phyloP scores from a whole-genome alignment of 2,113 vertebrate genomes.

The Bos javanicus region DNA sequence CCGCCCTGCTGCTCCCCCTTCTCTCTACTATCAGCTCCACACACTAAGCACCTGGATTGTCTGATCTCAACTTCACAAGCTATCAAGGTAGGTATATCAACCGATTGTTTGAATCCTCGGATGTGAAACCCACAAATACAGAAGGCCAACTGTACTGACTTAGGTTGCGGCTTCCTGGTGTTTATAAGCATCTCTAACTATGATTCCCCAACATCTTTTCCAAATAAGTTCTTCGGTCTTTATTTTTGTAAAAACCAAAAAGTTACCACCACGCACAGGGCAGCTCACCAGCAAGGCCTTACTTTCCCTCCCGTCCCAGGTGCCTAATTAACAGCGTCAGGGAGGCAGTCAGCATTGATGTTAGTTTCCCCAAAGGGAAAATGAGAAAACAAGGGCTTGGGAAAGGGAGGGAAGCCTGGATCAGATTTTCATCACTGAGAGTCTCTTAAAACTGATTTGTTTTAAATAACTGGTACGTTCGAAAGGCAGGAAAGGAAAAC shows the following conservation, averaged over 20 bases:
- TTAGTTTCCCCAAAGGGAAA: conserved; percentile 8
- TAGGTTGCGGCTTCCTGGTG: neutral
- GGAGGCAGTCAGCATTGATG: neutral
- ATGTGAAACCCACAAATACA: neutral
- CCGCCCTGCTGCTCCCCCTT: rapidly evolving
- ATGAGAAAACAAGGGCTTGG: neutral
- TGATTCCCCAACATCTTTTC: neutral
- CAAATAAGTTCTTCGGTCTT: conserved; percentile 53
- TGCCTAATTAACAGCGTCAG: neutral
- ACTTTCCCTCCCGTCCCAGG: neutral
- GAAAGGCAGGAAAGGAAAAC: neutral
- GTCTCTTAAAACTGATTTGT: neutral
- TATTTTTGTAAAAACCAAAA: conserved; percentile 66
- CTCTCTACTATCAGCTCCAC: neutral
- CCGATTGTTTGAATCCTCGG: neutral
- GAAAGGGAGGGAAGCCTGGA: neutral
- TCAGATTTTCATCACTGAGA: neutral
- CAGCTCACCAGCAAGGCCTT: neutral
- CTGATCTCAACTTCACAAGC: neutral
- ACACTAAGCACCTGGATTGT: neutral
- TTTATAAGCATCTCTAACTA: neutral
- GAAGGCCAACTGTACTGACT: neutral
- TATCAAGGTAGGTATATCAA: neutral
- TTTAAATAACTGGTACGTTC: neutral
- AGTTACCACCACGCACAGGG: neutral